Evolutionary conservation across 2,113 vertebrate genomes (phyloP).

Genomic region (Lepidothrix coronata): DNA sequence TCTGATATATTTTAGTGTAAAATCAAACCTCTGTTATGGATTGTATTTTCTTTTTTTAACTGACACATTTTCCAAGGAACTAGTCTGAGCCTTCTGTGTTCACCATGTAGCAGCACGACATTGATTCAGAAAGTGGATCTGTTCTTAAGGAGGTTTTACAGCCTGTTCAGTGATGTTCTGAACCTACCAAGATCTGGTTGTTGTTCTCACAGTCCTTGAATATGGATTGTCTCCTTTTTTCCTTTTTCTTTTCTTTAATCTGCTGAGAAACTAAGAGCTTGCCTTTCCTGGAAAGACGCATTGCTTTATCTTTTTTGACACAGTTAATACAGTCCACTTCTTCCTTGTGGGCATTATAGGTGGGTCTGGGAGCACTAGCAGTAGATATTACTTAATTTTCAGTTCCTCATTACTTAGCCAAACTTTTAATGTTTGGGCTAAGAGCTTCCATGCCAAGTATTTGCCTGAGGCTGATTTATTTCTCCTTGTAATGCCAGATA

Average conservation of each 20-base stretch:
- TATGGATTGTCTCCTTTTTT: neutral
- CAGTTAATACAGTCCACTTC: neutral
- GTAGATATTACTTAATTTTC: neutral
- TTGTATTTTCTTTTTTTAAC: neutral
- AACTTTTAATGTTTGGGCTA: neutral
- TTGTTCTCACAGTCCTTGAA: neutral
- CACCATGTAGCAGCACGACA: rapidly evolving
- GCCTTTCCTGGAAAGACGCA: neutral
- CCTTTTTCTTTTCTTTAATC: neutral
- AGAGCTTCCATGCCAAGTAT: neutral
- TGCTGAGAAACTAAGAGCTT: neutral
- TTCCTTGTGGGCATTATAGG: neutral
- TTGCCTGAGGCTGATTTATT: neutral
- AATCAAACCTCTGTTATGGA: neutral
- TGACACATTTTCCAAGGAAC: neutral
- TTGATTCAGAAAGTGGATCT: neutral
- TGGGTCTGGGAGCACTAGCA: neutral
- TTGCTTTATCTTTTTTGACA: neutral
- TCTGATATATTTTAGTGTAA: neutral
- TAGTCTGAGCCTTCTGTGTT: neutral
- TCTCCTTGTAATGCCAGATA: neutral
- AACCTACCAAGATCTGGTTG: neutral
- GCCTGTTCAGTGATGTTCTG: neutral
- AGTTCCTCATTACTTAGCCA: neutral
- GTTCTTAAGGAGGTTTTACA: neutral